phyloP scores from a whole-genome alignment of 2,113 vertebrate species.

The Cyrtonyx montezumae region DNA sequence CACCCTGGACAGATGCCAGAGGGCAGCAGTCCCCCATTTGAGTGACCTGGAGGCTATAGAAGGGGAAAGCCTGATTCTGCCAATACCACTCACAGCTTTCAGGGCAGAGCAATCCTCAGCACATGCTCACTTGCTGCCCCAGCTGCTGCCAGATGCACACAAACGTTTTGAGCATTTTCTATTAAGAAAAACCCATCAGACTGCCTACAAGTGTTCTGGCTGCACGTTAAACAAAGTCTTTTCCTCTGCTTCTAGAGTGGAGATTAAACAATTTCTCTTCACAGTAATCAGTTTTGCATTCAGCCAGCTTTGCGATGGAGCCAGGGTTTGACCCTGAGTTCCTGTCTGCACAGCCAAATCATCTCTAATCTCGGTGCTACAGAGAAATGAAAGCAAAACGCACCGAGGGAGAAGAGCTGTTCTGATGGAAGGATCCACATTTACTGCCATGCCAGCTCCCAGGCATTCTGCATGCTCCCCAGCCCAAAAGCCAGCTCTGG shows the following conservation, averaged over 20 bases:
- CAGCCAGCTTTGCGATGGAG: slow-evolving; percentile 44
- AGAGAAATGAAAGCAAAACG: slow-evolving; percentile 19
- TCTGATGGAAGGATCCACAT: neutral
- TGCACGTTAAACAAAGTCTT: slow-evolving; percentile 65
- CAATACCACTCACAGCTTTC: neutral
- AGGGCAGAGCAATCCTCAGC: neutral
- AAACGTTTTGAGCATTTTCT: slow-evolving; percentile 11
- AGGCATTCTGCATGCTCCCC: neutral
- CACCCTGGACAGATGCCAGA: neutral
- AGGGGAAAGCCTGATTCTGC: neutral
- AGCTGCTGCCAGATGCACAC: slow-evolving; percentile 25
- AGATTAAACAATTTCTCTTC: slow-evolving; percentile 61
- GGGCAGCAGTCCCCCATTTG: neutral
- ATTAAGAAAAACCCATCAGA: slow-evolving; percentile 55
- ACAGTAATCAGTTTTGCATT: slow-evolving; percentile 64
- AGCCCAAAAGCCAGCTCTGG: neutral
- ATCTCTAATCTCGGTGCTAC: slow-evolving; percentile 56
- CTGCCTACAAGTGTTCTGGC: slow-evolving; percentile 51
- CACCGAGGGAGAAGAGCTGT: neutral
- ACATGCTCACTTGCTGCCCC: neutral
- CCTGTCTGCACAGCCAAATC: slow-evolving; percentile 45
- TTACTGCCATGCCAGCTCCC: neutral
- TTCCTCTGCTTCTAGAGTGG: slow-evolving; percentile 33
- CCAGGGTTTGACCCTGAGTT: slow-evolving; percentile 56
- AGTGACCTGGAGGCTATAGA: neutral